Conservation (phyloP, 1,140 invertebrate species). For the Musca vetustissima region DNA sequence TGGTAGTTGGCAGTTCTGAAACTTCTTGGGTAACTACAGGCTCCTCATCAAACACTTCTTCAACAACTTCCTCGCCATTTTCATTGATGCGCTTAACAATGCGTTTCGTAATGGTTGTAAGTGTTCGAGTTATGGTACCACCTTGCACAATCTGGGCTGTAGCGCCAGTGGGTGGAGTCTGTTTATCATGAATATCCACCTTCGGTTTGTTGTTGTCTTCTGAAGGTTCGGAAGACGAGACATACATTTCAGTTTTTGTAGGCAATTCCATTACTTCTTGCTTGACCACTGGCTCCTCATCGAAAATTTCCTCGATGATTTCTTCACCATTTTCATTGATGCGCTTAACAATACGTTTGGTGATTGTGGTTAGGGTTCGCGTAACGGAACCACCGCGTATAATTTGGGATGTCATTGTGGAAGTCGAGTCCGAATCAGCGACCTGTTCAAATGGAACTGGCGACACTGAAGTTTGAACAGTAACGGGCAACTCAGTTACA, state of each 20-base stretch:
- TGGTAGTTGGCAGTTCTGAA: background rate
- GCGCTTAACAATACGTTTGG: constrained; percentile 7
- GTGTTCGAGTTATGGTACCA: constrained; percentile 49
- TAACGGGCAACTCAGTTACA: constrained; percentile 37
- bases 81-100: constrained; percentile 48
- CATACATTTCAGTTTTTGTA: background rate
- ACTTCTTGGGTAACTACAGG: constrained; percentile 17
- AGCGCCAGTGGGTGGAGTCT: background rate
- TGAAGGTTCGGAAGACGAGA: background rate
- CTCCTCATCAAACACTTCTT: constrained; percentile 40
- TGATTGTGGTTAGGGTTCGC: background rate
- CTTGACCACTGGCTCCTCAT: constrained; percentile 45
- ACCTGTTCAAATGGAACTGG: background rate
- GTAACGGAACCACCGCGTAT: background rate
- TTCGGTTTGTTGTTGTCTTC: background rate
- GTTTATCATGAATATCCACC: background rate
- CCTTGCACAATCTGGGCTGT: constrained; percentile 21
- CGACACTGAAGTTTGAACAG: background rate
- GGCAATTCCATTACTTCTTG: constrained; percentile 41
- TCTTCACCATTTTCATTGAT: constrained; percentile 9
- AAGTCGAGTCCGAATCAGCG: background rate
- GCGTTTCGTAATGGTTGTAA: constrained; percentile 47
- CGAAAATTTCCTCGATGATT: constrained; percentile 27
- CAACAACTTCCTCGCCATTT: constrained; percentile 48
- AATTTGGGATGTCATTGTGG: background rate